A percentile compares a stretch with the other conserved stretches of the same genome.
phyloP scores from a whole-genome alignment of 1,140 invertebrate species.

The Papilio aristodemus region DNA sequence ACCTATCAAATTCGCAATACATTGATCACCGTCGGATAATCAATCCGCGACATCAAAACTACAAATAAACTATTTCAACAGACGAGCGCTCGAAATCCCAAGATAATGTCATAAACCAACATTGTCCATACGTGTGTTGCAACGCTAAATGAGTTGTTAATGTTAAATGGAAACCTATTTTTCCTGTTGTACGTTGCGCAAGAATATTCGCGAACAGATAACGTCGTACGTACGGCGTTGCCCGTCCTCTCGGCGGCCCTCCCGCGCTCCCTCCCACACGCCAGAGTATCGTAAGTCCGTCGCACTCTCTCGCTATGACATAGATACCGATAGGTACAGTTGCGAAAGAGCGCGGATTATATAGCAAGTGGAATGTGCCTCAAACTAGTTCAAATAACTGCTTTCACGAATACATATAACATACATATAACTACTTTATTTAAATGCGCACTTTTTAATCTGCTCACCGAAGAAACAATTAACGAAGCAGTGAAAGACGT shows the following conservation, averaged over 20 bases:
- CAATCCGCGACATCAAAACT: background rate
- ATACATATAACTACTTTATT: too few species aligned
- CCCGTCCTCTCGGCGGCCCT: slow-evolving; percentile 67
- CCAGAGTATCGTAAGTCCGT: slow-evolving; percentile 37
- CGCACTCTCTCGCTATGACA: slow-evolving; percentile 64
- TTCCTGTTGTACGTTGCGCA: slow-evolving; percentile 70
- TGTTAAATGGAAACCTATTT: slow-evolving; percentile 64
- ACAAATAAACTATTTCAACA: slow-evolving; percentile 7
- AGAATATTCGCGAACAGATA: slow-evolving; percentile 79
- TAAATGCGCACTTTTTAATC: slow-evolving; percentile 38
- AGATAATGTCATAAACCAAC: slow-evolving; percentile 38
- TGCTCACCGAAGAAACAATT: slow-evolving; percentile 13
- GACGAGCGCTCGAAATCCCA: slow-evolving; percentile 20
- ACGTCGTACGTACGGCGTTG: slow-evolving; percentile 63
- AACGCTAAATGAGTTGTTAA: slow-evolving; percentile 50
- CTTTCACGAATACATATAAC: slow-evolving; percentile 69
- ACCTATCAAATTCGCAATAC: slow-evolving; percentile 27
- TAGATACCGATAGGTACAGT: slow-evolving; percentile 70
- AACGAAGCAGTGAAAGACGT: slow-evolving; percentile 11
- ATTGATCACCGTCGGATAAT: slow-evolving; percentile 15
- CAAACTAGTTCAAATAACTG: slow-evolving; percentile 77
- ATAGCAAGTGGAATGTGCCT: slow-evolving; percentile 78
- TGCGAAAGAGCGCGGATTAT: slow-evolving; percentile 80
- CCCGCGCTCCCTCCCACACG: slow-evolving; percentile 48
- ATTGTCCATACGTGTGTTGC: slow-evolving; percentile 41